phyloP scores from a whole-genome alignment of 2,888 invertebrate genomes.

The Phytoseiulus persimilis region DNA sequence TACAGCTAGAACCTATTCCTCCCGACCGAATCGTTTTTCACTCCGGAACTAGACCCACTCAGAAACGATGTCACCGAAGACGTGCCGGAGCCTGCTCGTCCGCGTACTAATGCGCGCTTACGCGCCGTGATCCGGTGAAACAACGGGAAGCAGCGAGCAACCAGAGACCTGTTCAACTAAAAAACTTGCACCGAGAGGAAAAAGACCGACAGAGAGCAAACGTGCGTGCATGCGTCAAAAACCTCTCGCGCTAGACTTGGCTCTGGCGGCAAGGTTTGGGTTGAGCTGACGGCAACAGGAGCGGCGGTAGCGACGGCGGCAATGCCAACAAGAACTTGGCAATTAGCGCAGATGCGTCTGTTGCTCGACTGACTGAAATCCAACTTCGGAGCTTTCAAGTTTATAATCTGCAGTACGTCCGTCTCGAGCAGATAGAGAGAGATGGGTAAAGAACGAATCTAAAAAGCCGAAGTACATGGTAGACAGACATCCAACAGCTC shows the following conservation, averaged over 20 bases:
- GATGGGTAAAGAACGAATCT: conserved; percentile 5
- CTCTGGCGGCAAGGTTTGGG: not conserved
- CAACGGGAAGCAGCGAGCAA: not conserved
- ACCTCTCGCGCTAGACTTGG: not conserved
- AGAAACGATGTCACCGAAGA: not conserved
- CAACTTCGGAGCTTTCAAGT: not conserved
- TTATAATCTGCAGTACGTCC: not conserved
- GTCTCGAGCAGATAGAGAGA: not conserved
- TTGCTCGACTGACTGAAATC: not conserved
- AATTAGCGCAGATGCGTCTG: conserved; percentile 5
- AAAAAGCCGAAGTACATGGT: not conserved
- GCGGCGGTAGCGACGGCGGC: not conserved
- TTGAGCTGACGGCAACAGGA: not conserved
- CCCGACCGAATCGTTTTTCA: not conserved
- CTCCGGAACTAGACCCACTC: not conserved
- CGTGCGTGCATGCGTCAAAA: not conserved
- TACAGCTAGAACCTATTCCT: not conserved
- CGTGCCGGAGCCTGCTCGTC: not conserved
- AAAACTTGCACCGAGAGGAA: not conserved
- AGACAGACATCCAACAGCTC: not conserved
- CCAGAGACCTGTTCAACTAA: not conserved
- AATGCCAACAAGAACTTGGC: not conserved
- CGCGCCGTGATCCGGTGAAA: not conserved
- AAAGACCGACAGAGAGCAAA: not conserved
- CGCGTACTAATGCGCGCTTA: not conserved